Base-by-base conservation (phyloP, 2,888 invertebrate genomes). In the Pachydiplax longipennis region DNA sequence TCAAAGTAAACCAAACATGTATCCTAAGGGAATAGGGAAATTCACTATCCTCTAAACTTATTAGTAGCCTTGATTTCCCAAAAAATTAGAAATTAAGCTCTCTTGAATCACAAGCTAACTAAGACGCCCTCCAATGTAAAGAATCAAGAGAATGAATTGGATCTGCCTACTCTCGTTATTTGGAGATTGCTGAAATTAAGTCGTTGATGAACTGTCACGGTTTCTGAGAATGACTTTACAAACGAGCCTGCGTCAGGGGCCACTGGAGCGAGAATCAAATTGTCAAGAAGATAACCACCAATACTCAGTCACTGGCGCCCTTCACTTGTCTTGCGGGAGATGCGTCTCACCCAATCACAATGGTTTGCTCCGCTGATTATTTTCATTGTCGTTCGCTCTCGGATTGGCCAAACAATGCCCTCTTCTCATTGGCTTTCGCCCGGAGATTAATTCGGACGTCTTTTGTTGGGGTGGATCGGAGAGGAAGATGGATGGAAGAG, bases 381-480 rank as follows among this genome's bases (percentile, higher is more conserved):
- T 87, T 87, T 65, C 87, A 58, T 37, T 61, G 87, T 87, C 87
- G 58, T 61, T 37, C 87, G 22, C 18, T 13, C 44, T 25, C 25
- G 61, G 22, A 58, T 73, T 73, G 61, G 58, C 25, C 61, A 37
- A 87, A 87, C 87, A 87, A 87, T 61, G 73, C 65, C 58, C 53
- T 37, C 87, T 87, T 61, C 61, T 61, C 58, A 87, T 87, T 87
- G 87, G 87, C 61, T 83, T 83, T 58, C 83, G 58, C 31, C 58
- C 73, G 18, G 1, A 65, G 65, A 87, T 87, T 87, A 61, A 87
- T 87, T 87, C 87, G 48, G 61, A 37, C 87, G 61, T 61, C 87
- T 61, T 65, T 58, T 37, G 37, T 40, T 18, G 40, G 18, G 22
- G 53, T 53, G 53, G 25, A 22, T 58, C 58, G 22, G 65, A 65